Base-by-base conservation (phyloP, 2,888 invertebrate species). In the Lysandra coridon region DNA sequence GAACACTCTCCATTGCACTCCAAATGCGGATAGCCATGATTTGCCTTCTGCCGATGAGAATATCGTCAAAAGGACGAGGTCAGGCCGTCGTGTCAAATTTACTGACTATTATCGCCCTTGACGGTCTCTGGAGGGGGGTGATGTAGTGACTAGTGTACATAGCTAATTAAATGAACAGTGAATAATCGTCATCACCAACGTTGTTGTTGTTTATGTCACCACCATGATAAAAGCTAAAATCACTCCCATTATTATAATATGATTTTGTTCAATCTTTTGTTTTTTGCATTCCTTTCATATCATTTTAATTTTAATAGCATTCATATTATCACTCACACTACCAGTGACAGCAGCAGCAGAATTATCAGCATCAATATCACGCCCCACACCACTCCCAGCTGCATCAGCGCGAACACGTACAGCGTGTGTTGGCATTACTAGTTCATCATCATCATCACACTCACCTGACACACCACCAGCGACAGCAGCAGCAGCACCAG, bases 351-450 rank as follows among this genome's bases (percentile, higher is more conserved):
- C 4, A 96, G 89, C 44, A 7, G 7, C 44, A 44, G 44, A 23
- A 23, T 23, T 4, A 40, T 5, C 78, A 96, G 85, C 40, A 95
- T 86, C 1, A 94, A 95, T 14, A 97, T 85, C 5, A 96, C 92
- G 0, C 95, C 95, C 93, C 97, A 97, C 73, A 97, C 95, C 40
- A 97, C 95, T 80, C 95, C 95, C 0, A 98, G 95, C 87, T 98
- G 97, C 62, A 96, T 96, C 80, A 97, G 87, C 0, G 97, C 95
- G 88, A 97, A 97, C 85, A 97, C 95, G 89, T 97, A 98, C 44
- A 98, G 95, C 0, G 97, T 96, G 44, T 1, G 95, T 87, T 97
- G 96, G 87, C 97, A 98, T 97, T 97, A 98, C 82, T 95, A 95
- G 89, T 97, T 96, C 0, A 60, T n/a, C 60, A 60, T 17, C 17